A percentile compares a stretch with the other conserved stretches of the same genome.
phyloP scores from a whole-genome alignment of 2,797 vertebrate genomes.

The Salarias fasciatus region DNA sequence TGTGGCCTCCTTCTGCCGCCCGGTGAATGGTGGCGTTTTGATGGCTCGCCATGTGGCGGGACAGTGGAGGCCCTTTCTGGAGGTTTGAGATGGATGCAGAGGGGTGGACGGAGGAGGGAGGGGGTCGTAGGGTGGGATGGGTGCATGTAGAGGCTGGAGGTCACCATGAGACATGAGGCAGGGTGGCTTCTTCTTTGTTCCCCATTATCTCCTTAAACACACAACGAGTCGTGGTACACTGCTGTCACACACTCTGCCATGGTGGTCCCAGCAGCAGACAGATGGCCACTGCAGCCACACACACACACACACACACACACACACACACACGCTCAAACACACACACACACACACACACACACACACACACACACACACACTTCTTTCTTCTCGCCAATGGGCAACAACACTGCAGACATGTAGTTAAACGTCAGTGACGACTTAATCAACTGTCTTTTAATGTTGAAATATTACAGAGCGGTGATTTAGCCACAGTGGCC shows the following conservation, averaged over 20 bases:
- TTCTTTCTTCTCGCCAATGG: no score
- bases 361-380: no score
- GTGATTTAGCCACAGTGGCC: no score
- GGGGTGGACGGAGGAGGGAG: constrained; percentile 6
- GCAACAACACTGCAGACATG: no score
- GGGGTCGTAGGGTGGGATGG: constrained; percentile 16
- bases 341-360: no score
- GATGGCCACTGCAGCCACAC: constrained; percentile 58
- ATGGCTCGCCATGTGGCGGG: constrained; percentile 65
- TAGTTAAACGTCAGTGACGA: no score
- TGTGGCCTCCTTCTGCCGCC: no score
- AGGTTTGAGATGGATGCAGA: constrained; percentile 32
- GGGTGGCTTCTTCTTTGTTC: constrained; percentile 67
- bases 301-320: no score
- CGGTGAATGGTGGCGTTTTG: constrained; percentile 62
- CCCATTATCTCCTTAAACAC: constrained; percentile 76
- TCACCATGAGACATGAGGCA: constrained; percentile 39
- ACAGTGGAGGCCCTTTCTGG: constrained; percentile 13
- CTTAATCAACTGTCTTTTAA: no score
- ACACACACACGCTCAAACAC: no score
- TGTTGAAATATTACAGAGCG: no score
- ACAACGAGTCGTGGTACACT: constrained; percentile 54
- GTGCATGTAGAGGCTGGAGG: constrained; percentile 35
- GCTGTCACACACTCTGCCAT: constrained; percentile 53
- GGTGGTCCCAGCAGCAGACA: constrained; percentile 70